Percentiles rank a stretch among this genome's conserved stretches.
phyloP scores from a whole-genome alignment of 2,888 invertebrate genomes.

The Pristionchus exspectatus region DNA sequence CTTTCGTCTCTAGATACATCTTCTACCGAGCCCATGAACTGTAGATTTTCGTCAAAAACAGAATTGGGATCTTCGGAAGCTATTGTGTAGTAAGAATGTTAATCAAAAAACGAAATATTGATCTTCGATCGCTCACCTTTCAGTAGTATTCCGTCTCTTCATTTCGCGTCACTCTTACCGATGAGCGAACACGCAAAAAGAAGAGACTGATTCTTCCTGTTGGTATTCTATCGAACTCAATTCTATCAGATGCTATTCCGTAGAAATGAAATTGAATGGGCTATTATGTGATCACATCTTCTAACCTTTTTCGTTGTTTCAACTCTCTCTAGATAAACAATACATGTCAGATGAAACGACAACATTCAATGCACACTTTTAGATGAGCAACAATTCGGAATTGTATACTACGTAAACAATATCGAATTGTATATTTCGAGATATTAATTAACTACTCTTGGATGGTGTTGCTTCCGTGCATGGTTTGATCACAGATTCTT shows the following conservation, averaged over 20 bases:
- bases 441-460: background rate
- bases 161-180: no score
- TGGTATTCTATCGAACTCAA: background rate
- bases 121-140: no score
- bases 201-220: background rate
- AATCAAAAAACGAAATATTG: no score
- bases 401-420: background rate
- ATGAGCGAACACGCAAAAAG: no score
- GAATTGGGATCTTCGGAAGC: no score
- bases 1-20: no score
- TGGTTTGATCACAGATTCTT: background rate
- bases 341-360: background rate
- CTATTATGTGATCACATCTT: background rate
- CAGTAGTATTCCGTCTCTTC: no score
- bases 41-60: no score
- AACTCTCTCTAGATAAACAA: background rate
- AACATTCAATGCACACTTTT: background rate
- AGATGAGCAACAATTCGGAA: background rate
- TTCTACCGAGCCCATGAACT: no score
- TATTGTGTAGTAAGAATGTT: no score
- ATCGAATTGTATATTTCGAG: background rate
- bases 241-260: background rate
- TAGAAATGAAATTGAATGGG: background rate
- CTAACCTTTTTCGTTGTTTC: background rate
- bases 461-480: background rate